A percentile compares a stretch with the other conserved stretches of the same genome.
Evolutionary conservation across 2,113 vertebrate species (phyloP).

Genomic region (Emydura subglobosa): DNA sequence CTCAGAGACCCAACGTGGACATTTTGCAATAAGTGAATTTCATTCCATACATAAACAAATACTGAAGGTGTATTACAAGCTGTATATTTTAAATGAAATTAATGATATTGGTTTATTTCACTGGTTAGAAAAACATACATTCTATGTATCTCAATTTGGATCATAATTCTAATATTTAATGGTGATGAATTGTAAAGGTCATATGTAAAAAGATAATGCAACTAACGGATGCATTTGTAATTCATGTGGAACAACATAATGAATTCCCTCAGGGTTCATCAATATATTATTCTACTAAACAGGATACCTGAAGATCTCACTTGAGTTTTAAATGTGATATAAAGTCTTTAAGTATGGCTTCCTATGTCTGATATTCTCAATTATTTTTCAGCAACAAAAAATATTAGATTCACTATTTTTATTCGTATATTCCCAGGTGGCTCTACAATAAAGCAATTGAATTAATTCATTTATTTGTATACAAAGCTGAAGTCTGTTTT

Average conservation of each 20-base stretch:
- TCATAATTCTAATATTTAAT: slow-evolving; percentile 54
- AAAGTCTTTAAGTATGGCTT: slow-evolving; percentile 63
- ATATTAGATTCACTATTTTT: slow-evolving; percentile 69
- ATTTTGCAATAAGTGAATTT: not conserved
- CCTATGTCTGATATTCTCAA: slow-evolving; percentile 65
- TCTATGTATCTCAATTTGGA: slow-evolving; percentile 19
- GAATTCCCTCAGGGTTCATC: slow-evolving; percentile 72
- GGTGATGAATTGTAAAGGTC: slow-evolving; percentile 64
- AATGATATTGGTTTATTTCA: not conserved
- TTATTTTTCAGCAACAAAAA: slow-evolving; percentile 63
- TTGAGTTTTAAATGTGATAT: slow-evolving; percentile 61
- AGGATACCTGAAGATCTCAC: slow-evolving; percentile 41
- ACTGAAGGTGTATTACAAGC: not conserved
- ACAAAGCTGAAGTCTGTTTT: slow-evolving; percentile 32
- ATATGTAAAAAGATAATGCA: slow-evolving; percentile 65
- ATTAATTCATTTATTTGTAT: slow-evolving; percentile 44
- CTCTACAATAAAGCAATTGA: slow-evolving; percentile 46
- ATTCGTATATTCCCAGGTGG: slow-evolving; percentile 49
- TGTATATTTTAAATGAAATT: not conserved
- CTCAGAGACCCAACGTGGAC: not conserved
- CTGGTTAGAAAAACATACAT: slow-evolving; percentile 40
- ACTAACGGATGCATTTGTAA: slow-evolving; percentile 65
- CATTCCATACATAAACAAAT: not conserved
- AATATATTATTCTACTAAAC: slow-evolving; percentile 64
- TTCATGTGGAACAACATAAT: slow-evolving; percentile 76